These are phyloP conservation scores for Catotricha subobsoleta DNA, from an alignment of 2,888 invertebrate species.

Conservation along the genomic window DNA sequence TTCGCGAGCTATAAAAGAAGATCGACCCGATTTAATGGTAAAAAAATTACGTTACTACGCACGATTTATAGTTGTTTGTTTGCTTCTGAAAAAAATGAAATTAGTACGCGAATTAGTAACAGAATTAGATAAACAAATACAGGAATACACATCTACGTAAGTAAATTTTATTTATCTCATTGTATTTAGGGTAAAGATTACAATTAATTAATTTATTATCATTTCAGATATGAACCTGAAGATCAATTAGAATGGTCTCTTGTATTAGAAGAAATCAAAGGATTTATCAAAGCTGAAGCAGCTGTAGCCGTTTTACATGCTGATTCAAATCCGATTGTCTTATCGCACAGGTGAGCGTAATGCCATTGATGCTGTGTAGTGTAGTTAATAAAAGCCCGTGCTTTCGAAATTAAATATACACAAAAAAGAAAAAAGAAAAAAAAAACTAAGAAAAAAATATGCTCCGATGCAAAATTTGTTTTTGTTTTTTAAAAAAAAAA, in stretches of 20 bases:
- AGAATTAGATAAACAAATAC: constrained; percentile 84
- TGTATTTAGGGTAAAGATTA: too few species aligned
- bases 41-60: constrained; percentile 92
- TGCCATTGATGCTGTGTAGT: constrained; percentile 4
- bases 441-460: neutral
- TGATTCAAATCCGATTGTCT: constrained; percentile 65
- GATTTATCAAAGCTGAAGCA: constrained; percentile 84
- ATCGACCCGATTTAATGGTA: constrained; percentile 88
- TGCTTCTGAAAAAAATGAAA: constrained; percentile 83
- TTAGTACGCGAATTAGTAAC: constrained; percentile 78
- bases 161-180: constrained; percentile 4
- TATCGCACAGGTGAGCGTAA: constrained; percentile 59
- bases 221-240: constrained; percentile 68
- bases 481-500: too few species aligned
- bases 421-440: neutral
- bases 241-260: constrained; percentile 92
- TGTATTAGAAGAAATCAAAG: constrained; percentile 85
- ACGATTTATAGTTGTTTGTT: constrained; percentile 88
- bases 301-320: constrained; percentile 75
- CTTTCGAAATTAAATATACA: constrained; percentile 20
- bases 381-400: constrained; percentile 23
- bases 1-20: constrained; percentile 81
- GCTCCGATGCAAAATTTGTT: too few species aligned
- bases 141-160: constrained; percentile 77
- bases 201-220: neutral